These are phyloP conservation scores for Raphicerus campestris DNA, from an alignment of 2,113 vertebrate genomes.

Conservation along the genomic window DNA sequence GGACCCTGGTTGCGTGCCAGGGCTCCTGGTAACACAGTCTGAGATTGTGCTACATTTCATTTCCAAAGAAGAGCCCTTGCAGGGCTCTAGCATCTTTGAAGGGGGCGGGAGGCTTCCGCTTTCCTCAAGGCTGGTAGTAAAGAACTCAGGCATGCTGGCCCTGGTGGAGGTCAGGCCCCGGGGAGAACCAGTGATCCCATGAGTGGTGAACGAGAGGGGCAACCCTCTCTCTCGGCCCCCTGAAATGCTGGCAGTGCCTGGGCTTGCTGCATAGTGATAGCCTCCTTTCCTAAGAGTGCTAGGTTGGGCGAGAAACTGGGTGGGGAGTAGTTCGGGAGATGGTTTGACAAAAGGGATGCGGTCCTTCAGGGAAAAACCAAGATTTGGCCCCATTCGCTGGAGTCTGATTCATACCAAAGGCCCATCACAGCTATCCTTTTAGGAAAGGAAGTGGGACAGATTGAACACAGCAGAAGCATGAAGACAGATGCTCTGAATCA, in stretches of 20 bases:
- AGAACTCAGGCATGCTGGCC: not conserved
- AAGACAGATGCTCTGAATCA: slow-evolving; percentile 46
- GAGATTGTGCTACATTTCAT: slow-evolving; percentile 45
- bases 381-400: not conserved
- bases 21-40: slow-evolving; percentile 16
- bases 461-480: not conserved
- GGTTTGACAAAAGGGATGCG: not conserved
- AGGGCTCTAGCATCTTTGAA: slow-evolving; percentile 35
- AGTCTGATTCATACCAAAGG: not conserved
- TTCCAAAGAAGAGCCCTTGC: slow-evolving; percentile 46
- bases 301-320: not conserved
- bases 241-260: not conserved
- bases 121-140: slow-evolving; percentile 48
- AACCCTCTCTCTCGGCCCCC: not conserved
- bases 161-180: not conserved
- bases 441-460: slow-evolving; percentile 31
- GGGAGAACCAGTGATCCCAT: not conserved
- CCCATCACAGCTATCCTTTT: not conserved
- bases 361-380: not conserved
- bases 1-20: not conserved
- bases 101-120: not conserved
- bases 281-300: slow-evolving; percentile 23
- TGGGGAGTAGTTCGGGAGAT: not conserved
- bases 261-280: not conserved
- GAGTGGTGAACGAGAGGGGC: not conserved